A percentile compares a stretch with the other conserved stretches of the same genome.
These are phyloP conservation scores for Catharus bicknelli DNA, from an alignment of 2,113 vertebrate species.

Conservation along the genomic window DNA sequence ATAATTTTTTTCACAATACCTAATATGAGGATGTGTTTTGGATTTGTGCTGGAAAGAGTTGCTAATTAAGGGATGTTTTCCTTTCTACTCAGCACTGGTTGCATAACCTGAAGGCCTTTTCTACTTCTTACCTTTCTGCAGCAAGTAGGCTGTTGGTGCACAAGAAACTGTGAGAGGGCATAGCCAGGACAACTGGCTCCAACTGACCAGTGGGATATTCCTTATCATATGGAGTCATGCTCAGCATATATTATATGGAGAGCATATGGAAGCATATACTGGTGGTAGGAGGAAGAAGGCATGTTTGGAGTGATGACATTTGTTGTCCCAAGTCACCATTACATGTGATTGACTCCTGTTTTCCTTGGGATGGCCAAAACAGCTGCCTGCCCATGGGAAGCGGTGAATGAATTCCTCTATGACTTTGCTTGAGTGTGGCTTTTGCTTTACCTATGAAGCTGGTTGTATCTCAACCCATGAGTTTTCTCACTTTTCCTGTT, in stretches of 20 bases:
- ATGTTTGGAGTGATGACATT: fast-evolving
- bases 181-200: background rate
- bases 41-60: background rate
- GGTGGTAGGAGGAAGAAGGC: background rate
- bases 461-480: background rate
- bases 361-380: background rate
- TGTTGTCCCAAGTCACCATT: fast-evolving
- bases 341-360: background rate
- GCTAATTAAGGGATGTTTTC: background rate
- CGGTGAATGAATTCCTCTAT: background rate
- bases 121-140: background rate
- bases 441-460: background rate
- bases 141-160: background rate
- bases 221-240: too few relatives aligned
- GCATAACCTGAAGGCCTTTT: background rate
- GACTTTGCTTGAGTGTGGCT: background rate
- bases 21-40: background rate
- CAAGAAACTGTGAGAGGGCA: background rate
- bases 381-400: background rate
- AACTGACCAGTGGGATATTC: fast-evolving
- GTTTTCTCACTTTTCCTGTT: background rate
- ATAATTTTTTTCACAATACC: background rate
- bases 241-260: background rate
- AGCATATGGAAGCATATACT: too few relatives aligned
- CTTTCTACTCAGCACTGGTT: background rate